Evolutionary conservation across 92 coral and sea anemone species (phyloP), one percentile per base, ranked within the genome.

Genomic region (Meandrina meandrites): DNA sequence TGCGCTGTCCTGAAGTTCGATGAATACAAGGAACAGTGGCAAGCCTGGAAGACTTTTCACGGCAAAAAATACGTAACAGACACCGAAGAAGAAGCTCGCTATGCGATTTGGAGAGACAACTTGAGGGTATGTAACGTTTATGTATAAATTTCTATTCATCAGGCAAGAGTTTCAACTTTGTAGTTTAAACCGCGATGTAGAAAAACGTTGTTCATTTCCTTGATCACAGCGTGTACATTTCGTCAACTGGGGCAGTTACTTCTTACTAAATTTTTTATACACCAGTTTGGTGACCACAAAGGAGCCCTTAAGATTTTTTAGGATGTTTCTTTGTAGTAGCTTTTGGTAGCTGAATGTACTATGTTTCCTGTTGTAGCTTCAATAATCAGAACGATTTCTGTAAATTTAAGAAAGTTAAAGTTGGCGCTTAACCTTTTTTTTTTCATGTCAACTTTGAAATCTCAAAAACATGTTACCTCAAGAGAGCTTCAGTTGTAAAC

Each of bases 51-150:
- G 40, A 27, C 64, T 17, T 87, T 94, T 50, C 89, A 96, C 82
- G 93, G 78, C 58, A 96, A 96, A 62, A 82, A 69, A 4, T 96
- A 96, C 90, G 67, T 57, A 8, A 80, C 95, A 74, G 89, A 88
- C 16, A 87, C 85, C 35, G 96, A 94, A 53, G 98, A 96, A 80
- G 83, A 78, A 11, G 90, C 92, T 30, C 90, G 98, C 19, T 84
- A 89, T 54, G 94, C 91, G 24, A 94, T 96, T 79, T 96, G 98
- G 98, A 82, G 85, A 57, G 86, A 94, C 45, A 96, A 96, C 86
- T 64, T 92, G 86, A 88, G 92, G 90, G 98, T 96, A 16, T 57
- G 93, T 76, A 42, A 60, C 12, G 30, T 42, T 47, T 16, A 4
- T 28, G n/a, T 36, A 31, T 27, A 66, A 73, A 56, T 76, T 34